These are phyloP conservation scores for Diacarnus erythraeanus DNA, from an alignment of 37 sponge, comb jelly and placozoan genomes.

Conservation along the genomic window DNA sequence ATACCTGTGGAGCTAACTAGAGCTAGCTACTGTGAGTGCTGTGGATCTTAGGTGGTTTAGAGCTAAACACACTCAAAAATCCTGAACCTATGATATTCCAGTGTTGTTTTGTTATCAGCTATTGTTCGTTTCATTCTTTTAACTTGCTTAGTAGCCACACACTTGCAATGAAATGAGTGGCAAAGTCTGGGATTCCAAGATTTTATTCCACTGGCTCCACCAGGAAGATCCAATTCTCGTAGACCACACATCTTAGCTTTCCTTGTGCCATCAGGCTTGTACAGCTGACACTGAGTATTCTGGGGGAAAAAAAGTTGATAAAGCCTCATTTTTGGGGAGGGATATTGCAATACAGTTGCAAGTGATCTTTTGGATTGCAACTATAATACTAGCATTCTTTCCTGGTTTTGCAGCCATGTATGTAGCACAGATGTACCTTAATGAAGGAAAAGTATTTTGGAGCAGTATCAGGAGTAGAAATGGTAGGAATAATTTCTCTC, in stretches of 20 bases:
- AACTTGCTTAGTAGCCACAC: constrained; percentile 22
- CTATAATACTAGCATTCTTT: neutral
- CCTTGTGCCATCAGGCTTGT: neutral
- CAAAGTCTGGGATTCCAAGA: constrained; percentile 17
- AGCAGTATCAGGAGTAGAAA: neutral
- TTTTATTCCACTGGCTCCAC: constrained; percentile 11
- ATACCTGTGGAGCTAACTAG: too few relatives aligned
- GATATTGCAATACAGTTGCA: too few relatives aligned
- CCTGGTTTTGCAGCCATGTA: too few relatives aligned
- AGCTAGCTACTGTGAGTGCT: too few relatives aligned
- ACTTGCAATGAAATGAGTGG: constrained; percentile 10
- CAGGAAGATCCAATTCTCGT: constrained; percentile 26
- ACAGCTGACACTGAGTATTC: constrained; percentile 18
- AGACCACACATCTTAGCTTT: constrained; percentile 17
- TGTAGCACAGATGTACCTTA: neutral
- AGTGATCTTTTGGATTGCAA: too few relatives aligned
- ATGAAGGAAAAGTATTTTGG: neutral
- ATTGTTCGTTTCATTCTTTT: constrained; percentile 14
- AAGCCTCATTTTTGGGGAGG: too few relatives aligned
- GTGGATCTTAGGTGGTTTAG: neutral
- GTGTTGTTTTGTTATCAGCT: constrained; percentile 8
- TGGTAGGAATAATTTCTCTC: neutral
- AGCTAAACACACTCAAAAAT: constrained; percentile 38
- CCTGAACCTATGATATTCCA: constrained; percentile 1
- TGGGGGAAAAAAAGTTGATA: neutral